phyloP scores from a whole-genome alignment of 1,140 invertebrate genomes.

The Brachionus paranguensis region DNA sequence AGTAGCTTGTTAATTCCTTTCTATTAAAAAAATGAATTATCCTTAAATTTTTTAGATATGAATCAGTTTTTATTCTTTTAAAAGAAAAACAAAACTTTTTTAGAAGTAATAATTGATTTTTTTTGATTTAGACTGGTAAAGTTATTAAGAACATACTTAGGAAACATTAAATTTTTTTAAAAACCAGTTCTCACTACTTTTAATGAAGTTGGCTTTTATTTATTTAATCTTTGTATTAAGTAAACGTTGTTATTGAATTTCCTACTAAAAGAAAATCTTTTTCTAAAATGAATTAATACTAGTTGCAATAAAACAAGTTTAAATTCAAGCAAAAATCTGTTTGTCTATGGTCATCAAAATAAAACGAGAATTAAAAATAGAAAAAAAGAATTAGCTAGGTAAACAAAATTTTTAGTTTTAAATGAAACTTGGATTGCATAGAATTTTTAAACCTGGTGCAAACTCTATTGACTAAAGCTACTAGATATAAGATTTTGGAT shows the following conservation, averaged over 20 bases:
- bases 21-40: too few relatives aligned
- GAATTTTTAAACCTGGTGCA: background rate
- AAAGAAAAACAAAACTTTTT: background rate
- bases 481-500: background rate
- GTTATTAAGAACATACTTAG: background rate
- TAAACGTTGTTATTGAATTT: background rate
- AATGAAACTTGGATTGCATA: background rate
- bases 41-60: too few relatives aligned
- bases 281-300: background rate
- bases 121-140: background rate
- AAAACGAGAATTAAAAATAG: background rate
- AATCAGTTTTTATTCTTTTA: too few relatives aligned
- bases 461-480: background rate
- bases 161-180: background rate
- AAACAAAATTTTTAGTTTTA: background rate
- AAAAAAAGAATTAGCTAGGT: background rate
- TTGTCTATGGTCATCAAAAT: conserved; percentile 21
- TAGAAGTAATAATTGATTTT: background rate
- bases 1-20: too few relatives aligned
- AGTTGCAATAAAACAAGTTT: background rate
- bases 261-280: background rate
- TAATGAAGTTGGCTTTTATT: background rate
- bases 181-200: background rate
- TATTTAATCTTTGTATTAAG: background rate
- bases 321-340: background rate